Conservation (phyloP, 2,888 invertebrate genomes). For the Alcis repandata region DNA sequence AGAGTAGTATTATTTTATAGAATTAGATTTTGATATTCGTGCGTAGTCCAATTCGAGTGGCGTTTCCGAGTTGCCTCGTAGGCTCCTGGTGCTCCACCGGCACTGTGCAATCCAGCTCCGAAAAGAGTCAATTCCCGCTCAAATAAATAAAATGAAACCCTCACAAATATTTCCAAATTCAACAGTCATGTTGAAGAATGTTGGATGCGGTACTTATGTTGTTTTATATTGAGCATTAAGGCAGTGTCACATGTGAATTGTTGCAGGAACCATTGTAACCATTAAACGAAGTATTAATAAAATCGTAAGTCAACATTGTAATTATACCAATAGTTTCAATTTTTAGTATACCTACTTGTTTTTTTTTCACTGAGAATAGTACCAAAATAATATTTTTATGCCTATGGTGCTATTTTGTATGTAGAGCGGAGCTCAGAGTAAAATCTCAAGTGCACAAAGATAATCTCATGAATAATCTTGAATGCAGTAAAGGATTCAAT, state of each 20-base stretch:
- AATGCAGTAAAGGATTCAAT: no score
- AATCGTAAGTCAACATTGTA: constrained; percentile 62
- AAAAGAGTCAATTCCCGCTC: not conserved
- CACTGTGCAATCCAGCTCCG: not conserved
- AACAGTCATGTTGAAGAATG: not conserved
- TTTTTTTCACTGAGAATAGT: no score
- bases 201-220: constrained; percentile 32
- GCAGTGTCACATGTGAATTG: constrained; percentile 58
- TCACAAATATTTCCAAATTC: not conserved
- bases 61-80: not conserved
- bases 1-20: not conserved
- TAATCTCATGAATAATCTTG: no score
- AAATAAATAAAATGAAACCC: not conserved
- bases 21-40: not conserved
- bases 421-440: no score
- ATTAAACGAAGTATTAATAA: constrained; percentile 58
- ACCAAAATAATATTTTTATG: no score
- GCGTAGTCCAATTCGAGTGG: not conserved
- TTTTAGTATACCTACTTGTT: no score
- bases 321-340: constrained; percentile 2
- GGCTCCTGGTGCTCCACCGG: not conserved
- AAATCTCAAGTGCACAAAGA: no score
- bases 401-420: no score
- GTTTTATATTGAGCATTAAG: constrained; percentile 18
- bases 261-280: constrained; percentile 69